Base-by-base conservation (phyloP, 2,888 invertebrate genomes). In the Hypomecis punctinalis region DNA sequence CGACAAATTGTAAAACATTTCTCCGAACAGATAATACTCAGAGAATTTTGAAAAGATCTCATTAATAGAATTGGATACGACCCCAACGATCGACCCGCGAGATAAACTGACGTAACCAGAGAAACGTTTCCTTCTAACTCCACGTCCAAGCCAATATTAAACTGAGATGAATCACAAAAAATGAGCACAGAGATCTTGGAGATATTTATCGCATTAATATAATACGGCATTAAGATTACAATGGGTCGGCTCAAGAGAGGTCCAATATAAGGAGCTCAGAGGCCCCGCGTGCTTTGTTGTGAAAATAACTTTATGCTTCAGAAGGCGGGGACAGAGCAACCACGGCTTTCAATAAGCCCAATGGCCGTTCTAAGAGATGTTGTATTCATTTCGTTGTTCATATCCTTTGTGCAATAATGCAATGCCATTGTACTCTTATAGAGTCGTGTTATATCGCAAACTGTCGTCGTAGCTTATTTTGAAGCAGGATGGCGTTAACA, bases 131-230 rank as follows among this genome's bases (percentile, higher is more conserved):
- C 76, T 76, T 74, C 79, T 74, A 67, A 80, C 78, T 78, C 76
- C 77, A 77, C 77, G 81, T 82, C 78, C 80, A 77, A 80, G 86
- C 87, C 84, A 89, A 91, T 90, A 91, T 87, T 84, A 85, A 88
- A 84, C 82, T 80, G 74, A 79, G 80, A 86, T 84, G 84, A 83
- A 84, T 84, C 81, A 82, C 78, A 79, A 88, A 89, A 90, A 85
- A 81, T 82, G 84, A 88, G 82, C 80, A 75, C 83, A 82, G 84
- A 86, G 80, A 80, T 86, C 85, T 85, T 69, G 72, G 81, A 89
- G 92, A 93, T 93, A 88, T 92, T 90, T 93, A 93, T 93, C 93
- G 92, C 89, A 91, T 93, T 92, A 92, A 91, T 92, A 91, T 92
- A 91, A 91, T 91, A 90, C 86, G 80, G 90, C 88, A 91, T 92